A percentile compares a stretch with the other conserved stretches of the same genome.
phyloP scores from a whole-genome alignment of 2,797 vertebrate genomes.

The Catostomus latipinnis region DNA sequence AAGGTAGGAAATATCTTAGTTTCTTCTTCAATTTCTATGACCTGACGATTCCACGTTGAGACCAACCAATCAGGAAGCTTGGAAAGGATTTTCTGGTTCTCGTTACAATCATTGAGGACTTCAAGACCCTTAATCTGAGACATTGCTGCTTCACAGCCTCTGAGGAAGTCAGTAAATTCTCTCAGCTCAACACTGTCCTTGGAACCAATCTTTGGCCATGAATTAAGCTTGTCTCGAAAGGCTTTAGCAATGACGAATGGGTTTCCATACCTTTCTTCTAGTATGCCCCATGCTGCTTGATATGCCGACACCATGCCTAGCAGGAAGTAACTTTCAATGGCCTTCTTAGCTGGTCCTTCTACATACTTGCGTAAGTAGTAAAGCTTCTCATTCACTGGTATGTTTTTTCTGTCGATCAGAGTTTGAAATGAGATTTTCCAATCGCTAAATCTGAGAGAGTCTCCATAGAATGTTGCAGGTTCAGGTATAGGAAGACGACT shows the following conservation, averaged over 20 bases:
- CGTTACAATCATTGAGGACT: background rate
- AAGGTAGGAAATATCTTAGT: background rate
- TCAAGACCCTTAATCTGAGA: background rate
- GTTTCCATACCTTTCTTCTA: constrained; percentile 7
- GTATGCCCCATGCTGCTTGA: background rate
- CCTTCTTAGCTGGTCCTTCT: background rate
- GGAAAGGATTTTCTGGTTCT: constrained; percentile 4
- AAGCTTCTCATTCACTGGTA: background rate
- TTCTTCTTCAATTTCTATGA: background rate
- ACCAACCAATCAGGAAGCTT: constrained; percentile 14
- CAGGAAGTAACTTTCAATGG: background rate
- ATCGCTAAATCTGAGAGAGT: constrained; percentile 7
- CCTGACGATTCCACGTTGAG: background rate
- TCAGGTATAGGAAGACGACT: constrained; percentile 37
- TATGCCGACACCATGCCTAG: background rate
- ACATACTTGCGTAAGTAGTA: background rate
- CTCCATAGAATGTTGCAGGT: constrained; percentile 24
- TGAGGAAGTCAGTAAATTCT: background rate
- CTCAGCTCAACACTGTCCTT: no score
- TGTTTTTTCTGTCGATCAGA: background rate
- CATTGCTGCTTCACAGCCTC: background rate
- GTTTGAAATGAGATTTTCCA: background rate
- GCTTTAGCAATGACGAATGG: no score
- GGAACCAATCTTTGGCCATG: background rate
- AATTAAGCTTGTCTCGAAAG: no score